These are phyloP conservation scores for Toxostoma redivivum DNA, from an alignment of 2,113 vertebrate species.

Conservation along the genomic window DNA sequence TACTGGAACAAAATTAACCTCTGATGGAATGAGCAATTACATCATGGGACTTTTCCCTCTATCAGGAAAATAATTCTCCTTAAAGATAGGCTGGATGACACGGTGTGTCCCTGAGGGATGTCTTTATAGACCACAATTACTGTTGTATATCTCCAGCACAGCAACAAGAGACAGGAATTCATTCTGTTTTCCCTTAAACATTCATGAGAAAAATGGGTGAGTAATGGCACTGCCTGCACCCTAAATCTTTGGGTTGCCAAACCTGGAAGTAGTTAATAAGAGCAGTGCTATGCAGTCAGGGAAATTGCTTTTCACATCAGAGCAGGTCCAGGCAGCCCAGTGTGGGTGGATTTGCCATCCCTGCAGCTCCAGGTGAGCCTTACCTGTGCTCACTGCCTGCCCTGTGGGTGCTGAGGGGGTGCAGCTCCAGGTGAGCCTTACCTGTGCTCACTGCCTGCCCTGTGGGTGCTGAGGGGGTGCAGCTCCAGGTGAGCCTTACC, in stretches of 20 bases:
- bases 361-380: neutral
- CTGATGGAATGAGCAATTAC: neutral
- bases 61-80: constrained; percentile 34
- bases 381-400: constrained; percentile 72
- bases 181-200: constrained; percentile 43
- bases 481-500: constrained; percentile 66
- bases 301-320: neutral
- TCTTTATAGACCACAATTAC: constrained; percentile 41
- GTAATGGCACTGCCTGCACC: neutral
- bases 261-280: neutral
- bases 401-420: too few relatives aligned
- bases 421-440: too few relatives aligned
- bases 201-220: constrained; percentile 55
- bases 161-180: constrained; percentile 23
- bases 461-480: accelerated
- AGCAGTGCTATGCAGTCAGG: neutral
- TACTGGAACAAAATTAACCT: constrained; percentile 20
- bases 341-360: neutral
- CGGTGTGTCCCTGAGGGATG: constrained; percentile 12
- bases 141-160: neutral
- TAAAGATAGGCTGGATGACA: constrained; percentile 14
- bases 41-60: neutral
- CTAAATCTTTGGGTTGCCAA: constrained; percentile 28
- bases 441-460: too few relatives aligned
- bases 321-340: neutral